Evolutionary conservation across 1,140 invertebrate species (phyloP).

Genomic region (Brachionus rotundiformis): DNA sequence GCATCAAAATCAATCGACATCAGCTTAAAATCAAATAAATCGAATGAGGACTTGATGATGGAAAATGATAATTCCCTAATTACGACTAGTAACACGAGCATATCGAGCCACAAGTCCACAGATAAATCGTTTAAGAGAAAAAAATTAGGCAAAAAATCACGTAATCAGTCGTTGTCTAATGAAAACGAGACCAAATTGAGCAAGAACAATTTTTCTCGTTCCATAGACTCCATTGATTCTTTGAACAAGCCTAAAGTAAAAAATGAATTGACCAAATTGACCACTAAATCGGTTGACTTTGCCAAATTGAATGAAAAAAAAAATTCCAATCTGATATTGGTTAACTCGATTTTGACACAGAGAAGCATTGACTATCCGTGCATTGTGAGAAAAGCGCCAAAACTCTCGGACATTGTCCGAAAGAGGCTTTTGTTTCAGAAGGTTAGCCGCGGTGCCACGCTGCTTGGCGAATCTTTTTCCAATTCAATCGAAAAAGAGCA

Average conservation of each 20-base stretch:
- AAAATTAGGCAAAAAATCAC: not conserved
- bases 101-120: not conserved
- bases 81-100: constrained; percentile 11
- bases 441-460: not conserved
- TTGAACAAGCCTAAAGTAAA: not conserved
- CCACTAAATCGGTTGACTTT: constrained; percentile 41
- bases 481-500: constrained; percentile 41
- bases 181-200: not conserved
- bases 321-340: not conserved
- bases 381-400: constrained; percentile 44
- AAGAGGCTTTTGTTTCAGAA: constrained; percentile 47
- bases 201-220: constrained; percentile 28
- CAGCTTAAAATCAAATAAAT: not conserved
- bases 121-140: not conserved
- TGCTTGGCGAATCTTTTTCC: constrained; percentile 35
- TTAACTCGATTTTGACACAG: constrained; percentile 28
- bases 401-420: constrained; percentile 48
- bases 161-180: not conserved
- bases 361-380: constrained; percentile 47
- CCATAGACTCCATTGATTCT: constrained; percentile 45
- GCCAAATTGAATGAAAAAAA: constrained; percentile 22
- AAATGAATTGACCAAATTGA: not conserved
- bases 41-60: not conserved
- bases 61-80: not conserved
- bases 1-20: not conserved